Base-by-base conservation (phyloP, 1,140 invertebrate species). In the Listronotus bonariensis region DNA sequence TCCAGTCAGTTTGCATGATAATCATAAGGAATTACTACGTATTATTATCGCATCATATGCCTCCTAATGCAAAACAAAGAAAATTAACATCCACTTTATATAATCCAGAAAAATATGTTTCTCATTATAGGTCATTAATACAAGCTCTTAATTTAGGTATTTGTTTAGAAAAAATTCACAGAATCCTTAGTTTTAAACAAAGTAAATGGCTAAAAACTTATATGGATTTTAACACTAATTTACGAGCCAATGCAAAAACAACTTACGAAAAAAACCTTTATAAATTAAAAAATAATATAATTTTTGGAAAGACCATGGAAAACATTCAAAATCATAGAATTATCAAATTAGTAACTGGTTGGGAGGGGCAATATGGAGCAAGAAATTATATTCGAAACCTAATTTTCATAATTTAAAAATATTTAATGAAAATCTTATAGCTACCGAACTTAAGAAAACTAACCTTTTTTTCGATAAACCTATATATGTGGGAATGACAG, bases 241-340 rank as follows among this genome's bases (percentile, higher is more conserved):
- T 71, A 45, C 57, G 74, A 67, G 42, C 67, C 9, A 40, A 14
- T 17, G 72, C 77, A 6, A 76, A 58, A 31, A 78, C 73, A 36
- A 74, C 75, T 11, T 82, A 82, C 66, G 74, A 80, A 64, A 79
- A 80, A 72, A 74, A 81, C 45, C 77, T 80, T 54, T 82, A 63
- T 52, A 83, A 82, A 69, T 64, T 80, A 2, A 73, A 80, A 67
- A 80, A 78, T 55, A 81, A 82, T 55, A 31, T 68, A 7, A 67
- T 78, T 12, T 12, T 12, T 79, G 20, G 20, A 26, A 26, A 26
- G 5, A 26, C 20, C 5, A 26, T 26, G 20, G 20, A 26, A 26
- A 26, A 26, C 5, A 26, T 26, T 26, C 20, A 5, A 26, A 26
- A 26, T 26, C 20, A 26, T 26, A 26, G 20, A 26, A 26, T 26